Conservation (phyloP, 2,888 invertebrate genomes). For the Pristionchus exspectatus region DNA sequence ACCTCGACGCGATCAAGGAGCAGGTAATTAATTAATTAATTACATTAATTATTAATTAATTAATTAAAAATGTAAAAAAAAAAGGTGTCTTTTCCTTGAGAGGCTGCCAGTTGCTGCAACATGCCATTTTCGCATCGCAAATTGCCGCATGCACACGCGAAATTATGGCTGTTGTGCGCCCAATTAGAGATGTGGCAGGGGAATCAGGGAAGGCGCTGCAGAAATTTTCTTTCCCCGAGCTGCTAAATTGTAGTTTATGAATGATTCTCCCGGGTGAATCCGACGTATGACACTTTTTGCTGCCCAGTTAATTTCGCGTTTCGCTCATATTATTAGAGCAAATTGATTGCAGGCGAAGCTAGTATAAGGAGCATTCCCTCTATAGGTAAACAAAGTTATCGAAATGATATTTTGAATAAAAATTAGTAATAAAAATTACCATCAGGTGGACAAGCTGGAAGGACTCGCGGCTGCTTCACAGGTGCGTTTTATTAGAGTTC, state of each 20-base stretch:
- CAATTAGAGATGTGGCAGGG: too few relatives aligned
- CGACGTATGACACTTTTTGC: too few relatives aligned
- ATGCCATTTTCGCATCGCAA: too few relatives aligned
- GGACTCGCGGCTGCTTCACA: background rate
- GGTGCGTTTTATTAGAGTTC: background rate
- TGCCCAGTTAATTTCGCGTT: background rate
- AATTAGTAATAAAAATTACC: background rate
- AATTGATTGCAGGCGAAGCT: background rate
- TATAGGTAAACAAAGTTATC: background rate
- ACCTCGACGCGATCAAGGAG: conserved; percentile 64
- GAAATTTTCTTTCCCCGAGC: too few relatives aligned
- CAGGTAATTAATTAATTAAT: conserved; percentile 58
- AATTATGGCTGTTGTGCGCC: too few relatives aligned
- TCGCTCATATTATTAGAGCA: background rate
- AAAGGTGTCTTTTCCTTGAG: background rate
- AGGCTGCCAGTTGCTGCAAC: too few relatives aligned
- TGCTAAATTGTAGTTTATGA: too few relatives aligned
- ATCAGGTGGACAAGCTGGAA: conserved; percentile 29
- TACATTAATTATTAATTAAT: background rate
- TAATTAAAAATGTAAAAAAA: background rate
- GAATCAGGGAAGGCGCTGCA: too few relatives aligned
- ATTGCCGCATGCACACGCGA: too few relatives aligned
- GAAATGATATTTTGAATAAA: background rate
- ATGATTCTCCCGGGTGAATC: too few relatives aligned
- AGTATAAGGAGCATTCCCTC: background rate